Conservation (phyloP, 2,888 invertebrate species). For the Metacarcinus magister region DNA sequence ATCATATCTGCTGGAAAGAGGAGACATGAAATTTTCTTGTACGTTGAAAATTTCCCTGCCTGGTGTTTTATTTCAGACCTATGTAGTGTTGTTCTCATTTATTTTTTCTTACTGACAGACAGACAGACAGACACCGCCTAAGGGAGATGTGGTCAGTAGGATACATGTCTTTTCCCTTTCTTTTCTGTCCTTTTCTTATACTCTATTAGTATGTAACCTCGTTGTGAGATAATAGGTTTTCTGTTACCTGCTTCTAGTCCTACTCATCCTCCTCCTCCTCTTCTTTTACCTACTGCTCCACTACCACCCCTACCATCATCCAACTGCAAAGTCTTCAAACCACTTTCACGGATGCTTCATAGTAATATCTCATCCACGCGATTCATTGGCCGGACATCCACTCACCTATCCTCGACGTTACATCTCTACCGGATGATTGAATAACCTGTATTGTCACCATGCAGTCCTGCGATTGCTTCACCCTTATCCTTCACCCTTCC, state of each 20-base stretch:
- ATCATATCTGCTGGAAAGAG: not conserved
- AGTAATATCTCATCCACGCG: not conserved
- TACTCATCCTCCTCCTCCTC: too few species aligned
- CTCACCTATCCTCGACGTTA: not conserved
- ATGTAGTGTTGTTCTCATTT: not conserved
- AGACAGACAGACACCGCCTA: too few species aligned
- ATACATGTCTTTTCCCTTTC: not conserved
- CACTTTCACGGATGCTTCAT: not conserved
- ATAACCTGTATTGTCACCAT: not conserved
- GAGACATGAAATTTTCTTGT: not conserved
- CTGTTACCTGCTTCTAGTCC: too few species aligned
- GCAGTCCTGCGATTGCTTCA: not conserved
- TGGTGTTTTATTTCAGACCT: not conserved
- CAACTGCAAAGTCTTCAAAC: not conserved
- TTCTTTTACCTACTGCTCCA: not conserved
- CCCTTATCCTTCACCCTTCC: not conserved
- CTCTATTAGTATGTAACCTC: not conserved
- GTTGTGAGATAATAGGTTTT: not conserved
- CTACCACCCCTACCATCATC: not conserved
- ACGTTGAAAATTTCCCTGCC: not conserved
- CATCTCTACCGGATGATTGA: not conserved
- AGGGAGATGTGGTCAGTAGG: not conserved
- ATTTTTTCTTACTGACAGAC: not conserved
- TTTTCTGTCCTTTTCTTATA: not conserved
- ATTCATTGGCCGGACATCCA: not conserved